A percentile compares a stretch with the other conserved stretches of the same genome.
Evolutionary conservation across 2,113 vertebrate species (phyloP).

Genomic region (Dissostichus mawsoni): DNA sequence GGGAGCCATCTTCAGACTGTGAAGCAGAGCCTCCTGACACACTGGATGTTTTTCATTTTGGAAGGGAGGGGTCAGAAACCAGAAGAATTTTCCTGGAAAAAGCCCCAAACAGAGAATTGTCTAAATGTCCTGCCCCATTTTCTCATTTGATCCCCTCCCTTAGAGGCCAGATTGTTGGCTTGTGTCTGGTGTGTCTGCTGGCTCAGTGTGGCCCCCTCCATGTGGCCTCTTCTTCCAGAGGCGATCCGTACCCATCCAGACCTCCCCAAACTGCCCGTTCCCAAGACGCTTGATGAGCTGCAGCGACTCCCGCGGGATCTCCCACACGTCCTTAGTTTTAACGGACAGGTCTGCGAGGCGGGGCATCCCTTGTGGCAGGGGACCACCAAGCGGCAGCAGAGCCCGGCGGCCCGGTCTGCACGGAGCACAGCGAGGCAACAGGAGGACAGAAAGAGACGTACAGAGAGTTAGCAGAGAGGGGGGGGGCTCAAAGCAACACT

Average conservation of each 20-base stretch:
- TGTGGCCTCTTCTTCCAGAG: constrained; percentile 73
- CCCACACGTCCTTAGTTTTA: constrained; percentile 99
- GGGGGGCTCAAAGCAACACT: not conserved
- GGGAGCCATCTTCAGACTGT: constrained; percentile 69
- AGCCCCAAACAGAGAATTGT: constrained; percentile 29
- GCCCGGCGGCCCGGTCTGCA: constrained; percentile 97
- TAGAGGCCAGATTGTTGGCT: constrained; percentile 10
- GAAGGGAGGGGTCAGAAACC: constrained; percentile 26
- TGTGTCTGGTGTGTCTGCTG: constrained; percentile 43
- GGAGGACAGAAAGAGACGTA: constrained; percentile 34
- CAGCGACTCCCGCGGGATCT: constrained; percentile 96
- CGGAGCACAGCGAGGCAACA: constrained; percentile 31
- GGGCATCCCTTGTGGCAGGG: constrained; percentile 98
- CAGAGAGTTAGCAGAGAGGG: constrained; percentile 48
- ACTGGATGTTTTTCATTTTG: constrained; percentile 11
- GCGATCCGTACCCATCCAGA: constrained; percentile 97
- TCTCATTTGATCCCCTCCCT: constrained; percentile 20
- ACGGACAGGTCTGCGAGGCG: constrained; percentile 97
- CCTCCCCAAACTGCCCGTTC: constrained; percentile 99
- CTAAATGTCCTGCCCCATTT: constrained; percentile 24
- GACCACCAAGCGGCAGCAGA: constrained; percentile 97
- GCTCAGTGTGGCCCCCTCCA: constrained; percentile 78
- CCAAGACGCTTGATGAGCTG: constrained; percentile 98
- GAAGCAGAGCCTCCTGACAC: constrained; percentile 53
- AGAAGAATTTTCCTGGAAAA: constrained; percentile 15